Conservation (phyloP, 2,888 invertebrate species). For the Corythucha ciliata region DNA sequence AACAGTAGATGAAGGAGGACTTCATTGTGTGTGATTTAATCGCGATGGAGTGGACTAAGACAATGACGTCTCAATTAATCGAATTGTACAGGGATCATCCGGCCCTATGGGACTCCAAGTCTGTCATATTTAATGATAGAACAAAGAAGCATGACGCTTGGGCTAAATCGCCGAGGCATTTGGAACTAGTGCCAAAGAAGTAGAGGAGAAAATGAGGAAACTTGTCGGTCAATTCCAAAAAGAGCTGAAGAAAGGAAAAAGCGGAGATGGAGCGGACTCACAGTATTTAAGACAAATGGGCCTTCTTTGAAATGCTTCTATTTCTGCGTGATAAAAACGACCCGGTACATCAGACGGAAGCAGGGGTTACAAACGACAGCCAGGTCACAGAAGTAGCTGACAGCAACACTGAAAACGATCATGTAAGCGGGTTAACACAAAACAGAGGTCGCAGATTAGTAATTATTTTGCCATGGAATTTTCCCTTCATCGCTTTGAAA, state of each 20-base stretch:
- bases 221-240: conserved; percentile 19
- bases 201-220: neutral
- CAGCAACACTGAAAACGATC: too few species aligned
- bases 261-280: conserved; percentile 16
- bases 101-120: conserved; percentile 4
- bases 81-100: neutral
- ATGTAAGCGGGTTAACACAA: too few species aligned
- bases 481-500: too few species aligned
- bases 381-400: too few species aligned
- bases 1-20: too few species aligned
- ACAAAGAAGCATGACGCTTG: conserved; percentile 1
- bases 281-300: conserved; percentile 15
- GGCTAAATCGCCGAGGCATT: neutral
- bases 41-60: neutral
- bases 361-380: too few species aligned
- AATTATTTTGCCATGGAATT: too few species aligned
- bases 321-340: conserved; percentile 23
- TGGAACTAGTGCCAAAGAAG: neutral
- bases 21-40: neutral
- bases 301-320: conserved; percentile 8
- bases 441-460: too few species aligned
- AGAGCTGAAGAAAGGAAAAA: conserved; percentile 21
- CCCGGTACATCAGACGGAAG: neutral
- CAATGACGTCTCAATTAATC: neutral
- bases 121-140: neutral